Conservation (phyloP, 2,113 vertebrate genomes). For the Pongo abelii region DNA sequence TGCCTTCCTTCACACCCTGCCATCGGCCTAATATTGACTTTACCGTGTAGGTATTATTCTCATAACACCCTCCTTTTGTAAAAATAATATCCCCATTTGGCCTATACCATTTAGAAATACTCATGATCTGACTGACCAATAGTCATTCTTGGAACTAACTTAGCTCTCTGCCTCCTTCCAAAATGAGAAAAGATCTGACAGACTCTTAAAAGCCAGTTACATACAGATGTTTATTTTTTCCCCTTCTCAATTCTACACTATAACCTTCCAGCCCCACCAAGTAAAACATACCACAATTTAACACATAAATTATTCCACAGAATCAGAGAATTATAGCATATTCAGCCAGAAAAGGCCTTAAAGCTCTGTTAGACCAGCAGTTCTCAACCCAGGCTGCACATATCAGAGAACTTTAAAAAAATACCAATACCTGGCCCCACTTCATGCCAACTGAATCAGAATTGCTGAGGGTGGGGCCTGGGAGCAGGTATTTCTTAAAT, state of each 20-base stretch:
- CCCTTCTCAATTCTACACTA: conserved; percentile 20
- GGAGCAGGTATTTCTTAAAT: neutral
- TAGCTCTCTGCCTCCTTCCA: neutral
- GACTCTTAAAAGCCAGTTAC: conserved; percentile 8
- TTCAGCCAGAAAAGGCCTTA: neutral
- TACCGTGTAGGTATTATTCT: neutral
- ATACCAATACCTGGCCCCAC: neutral
- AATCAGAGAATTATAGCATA: conserved; percentile 27
- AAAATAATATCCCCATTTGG: neutral
- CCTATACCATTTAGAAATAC: conserved; percentile 2
- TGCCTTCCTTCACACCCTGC: neutral
- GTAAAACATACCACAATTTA: conserved; percentile 49
- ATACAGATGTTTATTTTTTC: conserved; percentile 10
- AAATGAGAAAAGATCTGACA: conserved; percentile 48
- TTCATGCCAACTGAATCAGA: conserved; percentile 20
- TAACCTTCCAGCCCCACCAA: conserved; percentile 20
- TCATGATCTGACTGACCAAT: neutral
- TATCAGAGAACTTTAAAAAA: neutral
- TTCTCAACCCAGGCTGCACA: conserved; percentile 20
- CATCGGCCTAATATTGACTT: conserved; percentile 18
- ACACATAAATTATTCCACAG: conserved; percentile 34
- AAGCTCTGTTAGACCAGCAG: neutral
- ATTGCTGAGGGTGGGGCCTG: neutral
- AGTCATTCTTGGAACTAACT: conserved; percentile 8
- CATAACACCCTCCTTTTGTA: neutral